Base-by-base conservation (phyloP, 1,140 invertebrate genomes). In the Apis florea region DNA sequence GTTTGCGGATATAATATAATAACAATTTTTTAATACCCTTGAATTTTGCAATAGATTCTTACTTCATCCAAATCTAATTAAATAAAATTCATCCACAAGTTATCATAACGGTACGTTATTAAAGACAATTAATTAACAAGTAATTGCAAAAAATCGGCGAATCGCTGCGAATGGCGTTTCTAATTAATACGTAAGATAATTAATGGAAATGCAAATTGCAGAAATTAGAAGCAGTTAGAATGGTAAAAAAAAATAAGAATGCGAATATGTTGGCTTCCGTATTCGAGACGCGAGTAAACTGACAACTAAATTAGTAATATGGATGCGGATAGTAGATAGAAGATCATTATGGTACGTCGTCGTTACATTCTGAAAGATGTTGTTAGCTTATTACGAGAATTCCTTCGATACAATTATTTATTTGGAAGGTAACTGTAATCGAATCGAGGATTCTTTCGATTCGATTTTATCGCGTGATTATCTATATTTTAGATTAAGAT, bases 161-260 rank as follows among this genome's bases (percentile, higher is more conserved):
- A 1, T 26, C 49, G 13, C 26, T 56, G 51, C 70, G 26, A n/a
- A 5, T 13, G 51, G 12, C 68, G 68, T 51, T 26, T 12, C 1
- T n/a, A 72, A 72, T 72, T 56, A 72, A 40, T 17, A 47, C 3
- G 19, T n/a, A 15, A 15, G 19, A 13, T 71, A 72, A 72, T 72
- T 58, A 72, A 72, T 58, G 31, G 21, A 26, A 56, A 40, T 58
- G 53, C 21, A 72, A 56, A 72, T 58, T 72, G 26, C 12, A 9
- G 1, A n/a, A n/a, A n/a, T 1, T n/a, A 15, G 19, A 40, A 19
- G 24, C n/a, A 26, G 47, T 2, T n/a, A n/a, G 17, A 40, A 0
- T 49, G 31, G 26, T 13, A 10, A 58, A 56, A 40, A 56, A 40
- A 51, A 26, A 26, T 40, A 40, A 40, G 31, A 72, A 40, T 2